Evolutionary conservation across 2,113 vertebrate genomes (phyloP).

Genomic region (Tamias sibiricus): DNA sequence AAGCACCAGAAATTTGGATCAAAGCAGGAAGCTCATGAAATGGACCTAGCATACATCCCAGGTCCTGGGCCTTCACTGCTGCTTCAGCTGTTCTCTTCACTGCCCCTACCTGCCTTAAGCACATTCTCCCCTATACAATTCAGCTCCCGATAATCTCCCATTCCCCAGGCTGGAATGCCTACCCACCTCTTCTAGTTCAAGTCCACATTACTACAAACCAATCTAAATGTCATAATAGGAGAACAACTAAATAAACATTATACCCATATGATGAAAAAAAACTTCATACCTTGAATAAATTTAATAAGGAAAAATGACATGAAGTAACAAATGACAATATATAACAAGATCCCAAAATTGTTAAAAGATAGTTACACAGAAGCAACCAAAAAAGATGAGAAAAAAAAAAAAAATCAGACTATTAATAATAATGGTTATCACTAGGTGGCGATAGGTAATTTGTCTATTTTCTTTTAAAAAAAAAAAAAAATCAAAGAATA

Average conservation of each 20-base stretch:
- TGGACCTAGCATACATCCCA: not conserved
- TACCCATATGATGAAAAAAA: conserved; percentile 42
- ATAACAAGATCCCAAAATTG: not conserved
- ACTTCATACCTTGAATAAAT: conserved; percentile 22
- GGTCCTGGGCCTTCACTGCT: not conserved
- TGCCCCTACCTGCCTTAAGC: not conserved
- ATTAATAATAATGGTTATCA: conserved; percentile 33
- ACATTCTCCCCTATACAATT: not conserved
- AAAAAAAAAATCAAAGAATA: not conserved
- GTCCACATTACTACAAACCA: conserved; percentile 30
- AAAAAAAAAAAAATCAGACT: conserved; percentile 48
- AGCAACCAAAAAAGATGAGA: conserved; percentile 35
- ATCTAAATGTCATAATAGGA: conserved; percentile 30
- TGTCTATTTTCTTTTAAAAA: conserved; percentile 44
- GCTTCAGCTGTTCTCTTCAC: conserved; percentile 35
- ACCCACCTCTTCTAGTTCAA: not conserved
- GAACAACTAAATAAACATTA: conserved; percentile 45
- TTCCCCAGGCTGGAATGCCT: not conserved
- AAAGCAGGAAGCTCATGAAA: conserved; percentile 34
- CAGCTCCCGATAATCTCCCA: not conserved
- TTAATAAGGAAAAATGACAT: conserved; percentile 30
- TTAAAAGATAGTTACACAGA: conserved; percentile 37
- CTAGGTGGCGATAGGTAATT: conserved; percentile 14
- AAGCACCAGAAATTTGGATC: not conserved
- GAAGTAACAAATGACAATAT: conserved; percentile 39